Evolutionary conservation across 2,888 invertebrate species (phyloP).

Genomic region (Ornithoptera priamus): DNA sequence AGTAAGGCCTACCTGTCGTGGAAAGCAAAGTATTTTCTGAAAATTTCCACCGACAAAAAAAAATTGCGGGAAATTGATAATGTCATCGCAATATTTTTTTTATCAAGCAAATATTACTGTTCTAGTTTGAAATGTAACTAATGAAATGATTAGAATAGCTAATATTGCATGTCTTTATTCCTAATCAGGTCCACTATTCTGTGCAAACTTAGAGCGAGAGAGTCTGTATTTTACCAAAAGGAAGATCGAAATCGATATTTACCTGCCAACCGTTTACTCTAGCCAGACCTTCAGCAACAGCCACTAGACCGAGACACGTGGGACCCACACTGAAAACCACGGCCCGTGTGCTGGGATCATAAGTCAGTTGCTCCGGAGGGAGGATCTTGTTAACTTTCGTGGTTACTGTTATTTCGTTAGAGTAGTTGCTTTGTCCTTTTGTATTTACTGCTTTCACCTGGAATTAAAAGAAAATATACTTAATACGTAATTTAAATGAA

Average conservation of each 20-base stretch:
- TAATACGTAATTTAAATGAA: too few species aligned
- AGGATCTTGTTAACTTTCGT: conserved; percentile 93
- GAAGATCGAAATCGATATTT: conserved; percentile 26
- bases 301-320: conserved; percentile 88
- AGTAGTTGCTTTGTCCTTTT: conserved; percentile 92
- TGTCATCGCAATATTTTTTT: too few species aligned
- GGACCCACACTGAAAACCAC: conserved; percentile 89
- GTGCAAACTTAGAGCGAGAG: too few species aligned
- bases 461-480: conserved; percentile 2
- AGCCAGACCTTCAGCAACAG: conserved; percentile 86
- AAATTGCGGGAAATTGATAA: too few species aligned
- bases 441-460: conserved; percentile 92
- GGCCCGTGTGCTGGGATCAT: conserved; percentile 87
- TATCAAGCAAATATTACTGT: too few species aligned
- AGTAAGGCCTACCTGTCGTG: too few species aligned
- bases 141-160: too few species aligned
- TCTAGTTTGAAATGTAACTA: too few species aligned
- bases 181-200: too few species aligned
- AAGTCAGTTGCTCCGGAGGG: conserved; percentile 88
- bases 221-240: background rate
- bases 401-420: conserved; percentile 89
- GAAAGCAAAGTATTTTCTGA: too few species aligned
- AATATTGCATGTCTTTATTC: too few species aligned
- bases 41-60: too few species aligned
- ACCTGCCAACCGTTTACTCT: conserved; percentile 66